Evolutionary conservation across 2,797 vertebrate genomes (phyloP).

Genomic region (Triplophysa bombifrons): DNA sequence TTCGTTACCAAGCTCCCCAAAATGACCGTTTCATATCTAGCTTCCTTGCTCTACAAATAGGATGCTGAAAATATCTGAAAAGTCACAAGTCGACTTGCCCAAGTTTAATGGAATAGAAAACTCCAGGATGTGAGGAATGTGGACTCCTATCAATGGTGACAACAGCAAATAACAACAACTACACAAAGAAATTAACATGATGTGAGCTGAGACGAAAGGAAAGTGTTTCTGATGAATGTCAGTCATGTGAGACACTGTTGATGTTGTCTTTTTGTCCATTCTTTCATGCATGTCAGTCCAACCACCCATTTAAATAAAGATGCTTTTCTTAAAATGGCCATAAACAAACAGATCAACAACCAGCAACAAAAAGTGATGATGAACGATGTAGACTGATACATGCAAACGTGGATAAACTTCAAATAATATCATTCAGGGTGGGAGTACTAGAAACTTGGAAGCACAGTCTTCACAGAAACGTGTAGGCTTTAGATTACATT

Average conservation of each 20-base stretch:
- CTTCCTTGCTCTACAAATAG: neutral
- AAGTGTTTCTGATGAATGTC: conserved; percentile 6
- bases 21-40: neutral
- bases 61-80: neutral
- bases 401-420: neutral
- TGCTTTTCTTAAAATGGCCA: neutral
- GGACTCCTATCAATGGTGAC: neutral
- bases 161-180: conserved; percentile 29
- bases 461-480: conserved; percentile 17
- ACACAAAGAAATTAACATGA: conserved; percentile 23
- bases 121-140: conserved; percentile 23
- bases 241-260: neutral
- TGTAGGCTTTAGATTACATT: conserved; percentile 31
- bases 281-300: conserved; percentile 1
- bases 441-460: conserved; percentile 2
- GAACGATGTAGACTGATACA: conserved; percentile 3
- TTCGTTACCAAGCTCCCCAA: no score
- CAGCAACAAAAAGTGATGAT: neutral
- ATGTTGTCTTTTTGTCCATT: neutral
- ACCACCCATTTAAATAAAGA: conserved; percentile 28
- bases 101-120: conserved; percentile 22
- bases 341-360: neutral
- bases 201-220: neutral
- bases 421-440: conserved; percentile 8
- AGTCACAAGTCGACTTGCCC: neutral